Evolutionary conservation across 2,888 invertebrate genomes (phyloP), one percentile per base, ranked within the genome.

Genomic region (Cheilosia grossa): DNA sequence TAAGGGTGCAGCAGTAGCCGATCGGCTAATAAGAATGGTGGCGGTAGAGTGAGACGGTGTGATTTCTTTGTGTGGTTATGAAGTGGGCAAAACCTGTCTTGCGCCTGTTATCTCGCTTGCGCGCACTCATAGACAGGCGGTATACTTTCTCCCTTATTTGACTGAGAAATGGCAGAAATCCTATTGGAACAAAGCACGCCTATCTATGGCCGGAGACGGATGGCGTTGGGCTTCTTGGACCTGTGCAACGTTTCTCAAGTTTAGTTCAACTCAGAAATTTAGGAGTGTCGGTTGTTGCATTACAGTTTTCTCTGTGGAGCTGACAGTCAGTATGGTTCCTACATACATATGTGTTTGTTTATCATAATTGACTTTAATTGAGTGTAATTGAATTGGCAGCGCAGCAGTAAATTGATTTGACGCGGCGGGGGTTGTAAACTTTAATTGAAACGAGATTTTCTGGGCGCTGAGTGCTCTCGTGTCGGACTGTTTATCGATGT

Each of bases 231-330:
- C 90, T 91, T 89, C 90, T 89, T 90, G 88, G 89, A 88, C 88
- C 87, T 88, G 86, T 82, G 87, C 87, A 87, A 85, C 86, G 86
- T 88, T 88, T 87, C 88, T 87, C 87, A 88, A 88, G 89, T 91
- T 91, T 91, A 91, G 90, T 91, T 89, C 87, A 89, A 90, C 89
- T 89, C 90, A 89, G 91, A 90, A 90, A 89, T 90, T 90, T 89
- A 89, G 89, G 89, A 89, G 88, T 89, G 89, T 88, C 89, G 89
- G 90, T 89, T 72, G 73, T 81, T 54, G 72, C 66, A 51, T 80
- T 85, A 69, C 53, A 56, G 30, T 58, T 81, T 80, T 82, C 79
- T 77, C 53, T 56, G 72, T 59, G 0, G 49, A 44, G 9, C 21
- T 17, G 33, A 64, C 40, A 24, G 75, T 77, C 37, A 58, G 74